Percentiles rank a stretch among this genome's conserved stretches.
phyloP scores from a whole-genome alignment of 2,113 vertebrate species.

The Chloropsis hardwickii region DNA sequence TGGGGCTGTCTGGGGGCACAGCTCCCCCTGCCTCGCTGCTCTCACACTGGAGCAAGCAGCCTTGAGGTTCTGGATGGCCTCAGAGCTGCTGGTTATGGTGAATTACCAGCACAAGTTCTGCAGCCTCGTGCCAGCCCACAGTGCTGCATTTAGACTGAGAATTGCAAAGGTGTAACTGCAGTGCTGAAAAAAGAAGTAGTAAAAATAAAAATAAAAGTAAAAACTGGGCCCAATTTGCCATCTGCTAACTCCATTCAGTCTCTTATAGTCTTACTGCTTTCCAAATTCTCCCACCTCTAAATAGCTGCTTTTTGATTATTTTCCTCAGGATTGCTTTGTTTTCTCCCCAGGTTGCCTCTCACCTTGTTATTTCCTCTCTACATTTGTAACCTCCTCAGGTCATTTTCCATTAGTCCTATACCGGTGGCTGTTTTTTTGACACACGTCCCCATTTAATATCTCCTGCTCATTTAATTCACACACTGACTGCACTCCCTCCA shows the following conservation, averaged over 20 bases:
- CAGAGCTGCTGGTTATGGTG: neutral
- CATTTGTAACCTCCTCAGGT: slow-evolving; percentile 66
- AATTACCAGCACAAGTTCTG: neutral
- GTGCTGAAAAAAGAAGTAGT: neutral
- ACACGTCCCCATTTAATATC: slow-evolving; percentile 65
- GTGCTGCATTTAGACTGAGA: neutral
- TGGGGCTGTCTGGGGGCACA: neutral
- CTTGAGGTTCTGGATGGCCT: neutral
- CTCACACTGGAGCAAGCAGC: neutral
- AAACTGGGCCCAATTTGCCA: slow-evolving; percentile 30
- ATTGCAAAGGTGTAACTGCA: slow-evolving; percentile 24
- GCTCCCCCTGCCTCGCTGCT: fast-evolving
- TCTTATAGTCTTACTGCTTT: neutral
- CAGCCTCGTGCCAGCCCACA: neutral
- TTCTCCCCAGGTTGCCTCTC: slow-evolving; percentile 61
- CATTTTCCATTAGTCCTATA: slow-evolving; percentile 62
- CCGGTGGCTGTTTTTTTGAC: slow-evolving; percentile 59
- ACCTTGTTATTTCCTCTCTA: slow-evolving; percentile 69
- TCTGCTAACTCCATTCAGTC: slow-evolving; percentile 15
- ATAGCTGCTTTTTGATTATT: slow-evolving; percentile 13
- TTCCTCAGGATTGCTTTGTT: slow-evolving; percentile 24
- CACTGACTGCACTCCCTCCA: slow-evolving; percentile 51
- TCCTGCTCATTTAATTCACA: slow-evolving; percentile 72
- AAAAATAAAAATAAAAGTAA: slow-evolving; percentile 32
- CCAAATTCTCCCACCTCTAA: neutral